phyloP scores from a whole-genome alignment of 2,113 vertebrate species.

The Arothron firmamentum region DNA sequence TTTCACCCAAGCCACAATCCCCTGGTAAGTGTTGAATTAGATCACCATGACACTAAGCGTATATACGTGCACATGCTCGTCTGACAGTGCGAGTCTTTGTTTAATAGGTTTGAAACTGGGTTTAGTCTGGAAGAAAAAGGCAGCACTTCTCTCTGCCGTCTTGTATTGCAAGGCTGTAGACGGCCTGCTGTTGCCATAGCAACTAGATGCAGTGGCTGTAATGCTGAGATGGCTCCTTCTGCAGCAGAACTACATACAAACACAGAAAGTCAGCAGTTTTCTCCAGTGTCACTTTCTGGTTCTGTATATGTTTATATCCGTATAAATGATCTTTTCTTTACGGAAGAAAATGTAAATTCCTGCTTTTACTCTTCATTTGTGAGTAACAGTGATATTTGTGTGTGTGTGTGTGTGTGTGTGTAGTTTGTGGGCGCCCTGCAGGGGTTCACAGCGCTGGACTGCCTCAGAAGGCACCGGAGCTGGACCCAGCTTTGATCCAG shows the following conservation, averaged over 20 bases:
- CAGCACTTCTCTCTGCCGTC: neutral
- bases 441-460: constrained; percentile 43
- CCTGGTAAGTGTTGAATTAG: constrained; percentile 79
- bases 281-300: neutral
- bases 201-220: constrained; percentile 43
- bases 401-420: neutral
- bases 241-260: too few species aligned
- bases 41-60: neutral
- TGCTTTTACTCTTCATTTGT: neutral
- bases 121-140: neutral
- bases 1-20: constrained; percentile 83
- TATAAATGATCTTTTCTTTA: too few species aligned
- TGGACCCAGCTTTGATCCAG: constrained; percentile 81
- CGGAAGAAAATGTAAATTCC: too few species aligned
- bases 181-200: constrained; percentile 64
- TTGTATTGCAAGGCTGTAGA: constrained; percentile 37
- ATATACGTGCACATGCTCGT: neutral
- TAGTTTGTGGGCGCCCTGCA: constrained; percentile 79
- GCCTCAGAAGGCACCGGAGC: constrained; percentile 68
- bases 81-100: too few species aligned
- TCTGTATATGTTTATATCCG: too few species aligned
- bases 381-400: neutral
- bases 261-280: constrained; percentile 29
- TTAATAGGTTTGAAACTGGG: neutral
- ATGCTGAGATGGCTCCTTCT: constrained; percentile 16